phyloP scores from a whole-genome alignment of 2,888 invertebrate species.

The Clitarchus hookeri region DNA sequence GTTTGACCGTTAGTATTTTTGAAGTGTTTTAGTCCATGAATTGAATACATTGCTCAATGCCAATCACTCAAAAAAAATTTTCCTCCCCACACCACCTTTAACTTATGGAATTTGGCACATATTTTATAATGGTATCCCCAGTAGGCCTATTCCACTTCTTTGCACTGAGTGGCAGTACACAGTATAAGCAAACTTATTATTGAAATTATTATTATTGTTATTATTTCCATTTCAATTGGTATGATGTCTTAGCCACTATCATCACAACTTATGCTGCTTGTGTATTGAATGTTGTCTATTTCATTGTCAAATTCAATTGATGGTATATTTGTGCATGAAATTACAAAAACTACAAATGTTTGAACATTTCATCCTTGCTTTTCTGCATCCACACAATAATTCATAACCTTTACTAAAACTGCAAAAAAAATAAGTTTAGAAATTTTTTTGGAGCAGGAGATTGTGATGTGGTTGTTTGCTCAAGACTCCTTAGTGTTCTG shows the following conservation, averaged over 20 bases:
- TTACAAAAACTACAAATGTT: constrained; percentile 37
- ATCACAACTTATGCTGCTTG: not conserved
- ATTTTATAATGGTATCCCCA: not conserved
- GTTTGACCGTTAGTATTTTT: not conserved
- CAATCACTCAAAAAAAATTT: not conserved
- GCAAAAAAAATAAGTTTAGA: constrained; percentile 37
- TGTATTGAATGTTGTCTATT: not conserved
- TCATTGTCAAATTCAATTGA: not conserved
- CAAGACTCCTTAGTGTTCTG: not conserved
- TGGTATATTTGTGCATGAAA: constrained; percentile 30
- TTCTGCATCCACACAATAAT: constrained; percentile 35
- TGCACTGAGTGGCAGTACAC: not conserved
- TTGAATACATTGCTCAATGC: not conserved
- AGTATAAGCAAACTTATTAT: not conserved
- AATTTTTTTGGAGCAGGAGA: constrained; percentile 28
- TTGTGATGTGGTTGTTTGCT: constrained; percentile 33
- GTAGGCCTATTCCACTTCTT: constrained; percentile 2
- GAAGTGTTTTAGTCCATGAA: not conserved
- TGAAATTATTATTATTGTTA: not conserved
- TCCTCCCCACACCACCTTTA: not conserved
- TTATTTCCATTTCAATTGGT: not conserved
- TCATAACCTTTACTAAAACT: not conserved
- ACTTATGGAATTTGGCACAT: not conserved
- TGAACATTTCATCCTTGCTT: constrained; percentile 33
- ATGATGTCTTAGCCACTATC: not conserved